Conservation (phyloP, 2,888 invertebrate genomes). For the Mycalesis mineus region DNA sequence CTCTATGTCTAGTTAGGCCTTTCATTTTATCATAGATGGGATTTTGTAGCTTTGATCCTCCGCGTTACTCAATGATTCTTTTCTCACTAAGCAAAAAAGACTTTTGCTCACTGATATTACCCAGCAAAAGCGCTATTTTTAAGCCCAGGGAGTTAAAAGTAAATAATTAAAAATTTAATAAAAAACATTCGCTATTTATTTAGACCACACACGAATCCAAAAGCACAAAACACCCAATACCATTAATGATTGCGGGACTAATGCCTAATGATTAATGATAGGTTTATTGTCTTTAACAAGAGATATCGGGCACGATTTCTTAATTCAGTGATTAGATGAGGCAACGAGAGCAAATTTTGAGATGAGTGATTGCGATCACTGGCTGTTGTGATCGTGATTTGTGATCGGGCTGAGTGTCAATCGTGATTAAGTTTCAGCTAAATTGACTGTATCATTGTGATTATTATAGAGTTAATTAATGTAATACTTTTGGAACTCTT, state of each 20-base stretch:
- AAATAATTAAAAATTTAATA: neutral
- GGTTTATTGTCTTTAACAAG: constrained; percentile 69
- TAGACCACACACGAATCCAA: constrained; percentile 34
- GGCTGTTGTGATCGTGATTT: constrained; percentile 21
- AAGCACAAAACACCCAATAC: constrained; percentile 66
- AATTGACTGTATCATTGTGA: neutral
- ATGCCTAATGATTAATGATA: constrained; percentile 72
- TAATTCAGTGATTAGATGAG: constrained; percentile 71
- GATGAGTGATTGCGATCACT: constrained; percentile 44
- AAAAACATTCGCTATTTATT: constrained; percentile 28
- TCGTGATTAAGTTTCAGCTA: neutral
- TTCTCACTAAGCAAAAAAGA: no score
- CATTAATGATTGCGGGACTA: constrained; percentile 64
- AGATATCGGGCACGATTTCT: constrained; percentile 70
- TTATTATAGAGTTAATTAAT: no score
- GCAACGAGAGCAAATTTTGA: constrained; percentile 45
- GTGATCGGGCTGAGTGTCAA: constrained; percentile 15
- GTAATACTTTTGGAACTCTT: no score
- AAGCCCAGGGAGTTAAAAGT: no score
- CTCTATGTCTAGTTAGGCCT: no score
- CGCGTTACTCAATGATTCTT: no score
- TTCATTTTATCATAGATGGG: no score
- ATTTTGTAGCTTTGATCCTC: no score
- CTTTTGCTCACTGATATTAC: no score
- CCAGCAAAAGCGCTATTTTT: no score